Percentiles rank a stretch among this genome's conserved stretches.
Evolutionary conservation across 2,797 vertebrate species (phyloP).

Genomic region (Sylvilagus floridanus): DNA sequence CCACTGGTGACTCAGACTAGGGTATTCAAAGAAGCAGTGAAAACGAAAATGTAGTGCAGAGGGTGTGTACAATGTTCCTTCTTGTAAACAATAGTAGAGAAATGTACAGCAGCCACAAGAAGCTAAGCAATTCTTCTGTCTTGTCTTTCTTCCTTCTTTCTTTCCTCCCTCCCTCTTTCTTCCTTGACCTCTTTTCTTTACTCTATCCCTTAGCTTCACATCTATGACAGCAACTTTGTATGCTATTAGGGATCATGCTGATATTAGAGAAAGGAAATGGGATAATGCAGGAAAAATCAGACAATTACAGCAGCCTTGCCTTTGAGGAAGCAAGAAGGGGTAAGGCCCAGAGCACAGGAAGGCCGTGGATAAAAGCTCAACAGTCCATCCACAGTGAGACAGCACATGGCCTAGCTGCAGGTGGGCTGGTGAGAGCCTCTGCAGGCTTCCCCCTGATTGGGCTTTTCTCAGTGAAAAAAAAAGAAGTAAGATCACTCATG

Average conservation of each 20-base stretch:
- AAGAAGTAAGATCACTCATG: not conserved
- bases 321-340: not conserved
- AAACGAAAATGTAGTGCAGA: not conserved
- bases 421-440: not conserved
- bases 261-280: not conserved
- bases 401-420: not conserved
- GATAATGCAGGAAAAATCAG: not conserved
- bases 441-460: not conserved
- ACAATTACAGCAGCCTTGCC: not conserved
- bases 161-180: too few species aligned
- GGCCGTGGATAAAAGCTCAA: not conserved
- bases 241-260: not conserved
- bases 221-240: not conserved
- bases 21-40: not conserved
- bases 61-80: not conserved
- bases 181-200: not conserved
- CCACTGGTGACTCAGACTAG: too few species aligned
- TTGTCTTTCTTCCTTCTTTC: not conserved
- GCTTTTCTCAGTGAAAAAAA: not conserved
- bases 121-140: not conserved
- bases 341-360: not conserved
- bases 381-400: not conserved
- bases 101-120: not conserved
- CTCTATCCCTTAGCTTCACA: not conserved
- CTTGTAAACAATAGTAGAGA: not conserved